Percentiles rank a stretch among this genome's conserved stretches.
Evolutionary conservation across 2,113 vertebrate genomes (phyloP).

Genomic region (Megaleporinus macrocephalus): DNA sequence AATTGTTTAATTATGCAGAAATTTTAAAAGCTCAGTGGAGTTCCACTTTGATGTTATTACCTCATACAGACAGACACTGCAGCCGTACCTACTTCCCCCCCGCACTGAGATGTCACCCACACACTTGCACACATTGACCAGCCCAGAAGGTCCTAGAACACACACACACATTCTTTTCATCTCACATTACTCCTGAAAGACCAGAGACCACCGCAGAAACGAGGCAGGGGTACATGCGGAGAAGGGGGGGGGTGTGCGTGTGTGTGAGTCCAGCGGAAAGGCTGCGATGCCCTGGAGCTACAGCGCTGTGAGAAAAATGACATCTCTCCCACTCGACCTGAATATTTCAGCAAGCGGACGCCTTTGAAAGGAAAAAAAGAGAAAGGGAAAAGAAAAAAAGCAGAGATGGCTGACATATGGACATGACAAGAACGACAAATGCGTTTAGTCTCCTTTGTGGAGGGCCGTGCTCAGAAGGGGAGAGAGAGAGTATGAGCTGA

Average conservation of each 20-base stretch:
- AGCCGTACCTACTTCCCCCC: not conserved
- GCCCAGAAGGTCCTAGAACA: slow-evolving; percentile 32
- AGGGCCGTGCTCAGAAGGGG: not conserved
- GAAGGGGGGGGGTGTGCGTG: no score
- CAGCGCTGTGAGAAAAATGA: slow-evolving; percentile 21
- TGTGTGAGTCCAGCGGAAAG: not conserved
- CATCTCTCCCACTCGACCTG: slow-evolving; percentile 28
- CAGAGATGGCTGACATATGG: not conserved
- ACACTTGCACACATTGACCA: slow-evolving; percentile 21
- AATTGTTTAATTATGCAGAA: no score
- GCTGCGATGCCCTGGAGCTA: slow-evolving; percentile 4
- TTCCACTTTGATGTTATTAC: no score
- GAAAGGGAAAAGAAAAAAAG: not conserved
- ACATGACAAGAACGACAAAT: slow-evolving; percentile 12
- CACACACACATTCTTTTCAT: slow-evolving; percentile 11
- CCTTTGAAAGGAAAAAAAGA: not conserved
- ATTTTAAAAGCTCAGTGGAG: not conserved
- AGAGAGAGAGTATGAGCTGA: not conserved
- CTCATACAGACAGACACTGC: no score
- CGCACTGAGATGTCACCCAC: not conserved
- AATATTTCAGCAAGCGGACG: slow-evolving; percentile 43
- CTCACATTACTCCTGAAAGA: not conserved
- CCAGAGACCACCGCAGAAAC: not conserved
- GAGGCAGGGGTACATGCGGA: not conserved
- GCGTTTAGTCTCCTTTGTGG: not conserved